Conservation (phyloP, 2,888 invertebrate species). For the Acleris cristana region DNA sequence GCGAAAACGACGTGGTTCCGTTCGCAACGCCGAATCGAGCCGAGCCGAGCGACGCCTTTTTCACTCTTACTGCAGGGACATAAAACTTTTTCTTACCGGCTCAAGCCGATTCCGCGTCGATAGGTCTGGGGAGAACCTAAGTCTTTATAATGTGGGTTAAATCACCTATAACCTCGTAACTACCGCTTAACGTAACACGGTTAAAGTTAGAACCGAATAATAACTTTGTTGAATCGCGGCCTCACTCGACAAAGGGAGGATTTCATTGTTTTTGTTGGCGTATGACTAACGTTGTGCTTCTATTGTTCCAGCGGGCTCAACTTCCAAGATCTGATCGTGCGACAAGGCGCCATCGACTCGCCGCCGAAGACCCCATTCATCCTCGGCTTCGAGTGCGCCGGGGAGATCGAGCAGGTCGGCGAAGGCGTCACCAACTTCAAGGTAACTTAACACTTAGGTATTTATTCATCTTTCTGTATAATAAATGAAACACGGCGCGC, state of each 20-base stretch:
- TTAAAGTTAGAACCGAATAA: conserved; percentile 4
- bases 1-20: too few relatives aligned
- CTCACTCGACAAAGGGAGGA: conserved; percentile 10
- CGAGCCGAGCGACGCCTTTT: too few relatives aligned
- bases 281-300: conserved; percentile 14
- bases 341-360: conserved; percentile 93
- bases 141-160: too few relatives aligned
- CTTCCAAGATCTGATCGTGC: conserved; percentile 94
- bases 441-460: conserved; percentile 67
- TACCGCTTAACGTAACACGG: background rate
- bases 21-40: too few relatives aligned
- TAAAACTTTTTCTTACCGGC: too few relatives aligned
- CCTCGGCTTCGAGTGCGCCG: conserved; percentile 94
- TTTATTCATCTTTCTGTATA: too few relatives aligned
- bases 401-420: conserved; percentile 90
- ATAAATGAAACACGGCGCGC: too few relatives aligned
- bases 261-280: conserved; percentile 20
- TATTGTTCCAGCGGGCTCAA: conserved; percentile 90
- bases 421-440: conserved; percentile 91
- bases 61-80: too few relatives aligned
- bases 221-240: background rate
- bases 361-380: conserved; percentile 95
- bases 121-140: too few relatives aligned
- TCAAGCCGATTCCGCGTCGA: too few relatives aligned
- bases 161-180: background rate